A percentile compares a stretch with the other conserved stretches of the same genome.
These are phyloP conservation scores for Trichopria drosophilae DNA, from an alignment of 2,888 invertebrate species.

Conservation along the genomic window DNA sequence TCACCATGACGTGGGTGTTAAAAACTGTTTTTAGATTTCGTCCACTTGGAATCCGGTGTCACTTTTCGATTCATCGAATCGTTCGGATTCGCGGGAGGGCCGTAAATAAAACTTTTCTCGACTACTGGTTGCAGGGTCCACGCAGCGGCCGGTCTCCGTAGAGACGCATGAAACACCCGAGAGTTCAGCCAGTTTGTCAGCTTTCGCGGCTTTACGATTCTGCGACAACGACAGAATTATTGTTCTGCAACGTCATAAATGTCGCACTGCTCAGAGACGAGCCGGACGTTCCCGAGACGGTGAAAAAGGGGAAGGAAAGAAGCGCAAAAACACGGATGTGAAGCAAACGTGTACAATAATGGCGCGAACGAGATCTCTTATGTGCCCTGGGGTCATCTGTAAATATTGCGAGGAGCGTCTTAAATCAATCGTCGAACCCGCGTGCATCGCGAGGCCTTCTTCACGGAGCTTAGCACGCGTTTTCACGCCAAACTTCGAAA, in stretches of 20 bases:
- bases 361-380: constrained; percentile 39
- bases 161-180: constrained; percentile 16
- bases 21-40: no score
- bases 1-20: no score
- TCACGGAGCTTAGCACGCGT: no score
- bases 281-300: constrained; percentile 27
- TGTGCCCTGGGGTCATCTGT: constrained; percentile 45
- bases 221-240: constrained; percentile 50
- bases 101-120: constrained; percentile 36
- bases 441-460: no score
- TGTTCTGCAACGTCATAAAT: constrained; percentile 48
- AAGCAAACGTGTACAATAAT: constrained; percentile 43
- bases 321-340: constrained; percentile 20
- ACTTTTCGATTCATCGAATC: constrained; percentile 24
- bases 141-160: neutral
- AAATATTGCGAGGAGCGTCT: constrained; percentile 46
- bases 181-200: constrained; percentile 41
- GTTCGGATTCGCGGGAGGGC: constrained; percentile 22
- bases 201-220: constrained; percentile 45
- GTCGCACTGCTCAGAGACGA: constrained; percentile 37
- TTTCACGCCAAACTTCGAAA: no score
- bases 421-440: constrained; percentile 54
- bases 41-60: no score
- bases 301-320: constrained; percentile 29
- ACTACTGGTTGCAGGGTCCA: constrained; percentile 33